Evolutionary conservation across 2,888 invertebrate species (phyloP), one percentile per base, ranked within the genome.

Genomic region (Platerodrilus igneus): DNA sequence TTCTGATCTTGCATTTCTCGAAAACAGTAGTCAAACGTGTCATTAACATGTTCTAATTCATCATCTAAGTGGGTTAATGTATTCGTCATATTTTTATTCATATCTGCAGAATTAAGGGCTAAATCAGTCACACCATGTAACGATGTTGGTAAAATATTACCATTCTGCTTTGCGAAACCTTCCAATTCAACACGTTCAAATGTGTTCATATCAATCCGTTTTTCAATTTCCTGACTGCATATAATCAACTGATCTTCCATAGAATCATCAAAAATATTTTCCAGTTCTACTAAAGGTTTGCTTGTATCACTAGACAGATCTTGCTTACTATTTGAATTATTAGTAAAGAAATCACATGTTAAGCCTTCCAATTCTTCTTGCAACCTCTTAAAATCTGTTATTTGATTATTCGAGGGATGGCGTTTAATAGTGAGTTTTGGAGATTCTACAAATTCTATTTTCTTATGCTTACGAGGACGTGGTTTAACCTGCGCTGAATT

Each of bases 201-300:
- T n/a, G n/a, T n/a, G n/a, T n/a, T n/a, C n/a, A n/a, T n/a, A n/a
- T n/a, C n/a, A n/a, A n/a, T n/a, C n/a, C n/a, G n/a, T n/a, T n/a
- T n/a, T 52, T 67, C 67, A 13, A 67, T 41, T 50, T 58, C 47
- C 50, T 67, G 67, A 48, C 62, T 64, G 41, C 56, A 63, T 26
- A 60, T 44, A 25, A 66, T 14, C 37, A 68, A 51, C 40, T 65
- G 51, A 43, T 66, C 61, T 44, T 67, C 66, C 34, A 66, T 46
- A 4, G 62, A 62, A 56, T 67, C 66, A 53, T 63, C 51, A 40
- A 68, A 65, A 3, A 63, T 37, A 22, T 59, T 58, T 42, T 59
- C 54, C 8, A 58, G 41, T 21, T 52, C 39, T 25, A 48, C 5
- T 20, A 8, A 9, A 4, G 3, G 2, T 8, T 10, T 8, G 14